Evolutionary conservation across 30 jellyfish, hydroid and myxozoan genomes (phyloP).

Genomic region (Haliclystus octoradiatus): DNA sequence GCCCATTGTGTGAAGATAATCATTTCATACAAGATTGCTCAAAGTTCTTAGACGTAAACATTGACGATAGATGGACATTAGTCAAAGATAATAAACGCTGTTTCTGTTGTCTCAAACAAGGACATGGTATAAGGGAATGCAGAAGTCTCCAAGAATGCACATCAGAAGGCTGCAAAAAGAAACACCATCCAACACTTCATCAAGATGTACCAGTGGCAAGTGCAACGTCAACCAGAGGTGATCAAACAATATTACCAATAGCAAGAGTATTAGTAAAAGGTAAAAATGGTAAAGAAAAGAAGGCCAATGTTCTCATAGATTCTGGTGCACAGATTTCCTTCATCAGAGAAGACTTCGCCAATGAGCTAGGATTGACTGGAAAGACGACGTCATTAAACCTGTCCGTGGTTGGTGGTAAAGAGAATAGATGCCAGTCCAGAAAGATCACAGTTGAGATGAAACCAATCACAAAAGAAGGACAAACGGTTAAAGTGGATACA

Average conservation of each 20-base stretch:
- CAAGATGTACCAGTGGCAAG: neutral
- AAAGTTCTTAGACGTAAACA: too few relatives aligned
- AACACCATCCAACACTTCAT: constrained; percentile 26
- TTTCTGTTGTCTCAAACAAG: too few relatives aligned
- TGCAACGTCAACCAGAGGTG: neutral
- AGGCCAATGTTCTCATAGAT: constrained; percentile 43
- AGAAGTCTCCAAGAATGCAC: too few relatives aligned
- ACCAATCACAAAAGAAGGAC: constrained; percentile 18
- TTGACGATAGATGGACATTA: too few relatives aligned
- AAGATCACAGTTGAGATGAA: constrained; percentile 24
- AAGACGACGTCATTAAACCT: constrained; percentile 24
- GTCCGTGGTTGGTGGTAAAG: constrained; percentile 46
- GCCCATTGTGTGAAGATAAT: too few relatives aligned
- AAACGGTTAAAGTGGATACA: constrained; percentile 31
- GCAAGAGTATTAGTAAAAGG: neutral
- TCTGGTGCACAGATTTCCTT: constrained; percentile 51
- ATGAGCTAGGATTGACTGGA: constrained; percentile 27
- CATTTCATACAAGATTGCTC: too few relatives aligned
- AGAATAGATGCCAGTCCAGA: neutral
- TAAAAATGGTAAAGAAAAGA: too few relatives aligned
- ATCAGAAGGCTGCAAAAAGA: constrained; percentile 4
- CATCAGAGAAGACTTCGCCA: constrained; percentile 41
- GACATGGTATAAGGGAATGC: neutral
- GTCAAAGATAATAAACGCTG: too few relatives aligned
- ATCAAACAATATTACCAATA: neutral